Percentiles rank a stretch among this genome's conserved stretches.
phyloP scores from a whole-genome alignment of 2,888 invertebrate genomes.

The Hirtodrosophila cameraria region DNA sequence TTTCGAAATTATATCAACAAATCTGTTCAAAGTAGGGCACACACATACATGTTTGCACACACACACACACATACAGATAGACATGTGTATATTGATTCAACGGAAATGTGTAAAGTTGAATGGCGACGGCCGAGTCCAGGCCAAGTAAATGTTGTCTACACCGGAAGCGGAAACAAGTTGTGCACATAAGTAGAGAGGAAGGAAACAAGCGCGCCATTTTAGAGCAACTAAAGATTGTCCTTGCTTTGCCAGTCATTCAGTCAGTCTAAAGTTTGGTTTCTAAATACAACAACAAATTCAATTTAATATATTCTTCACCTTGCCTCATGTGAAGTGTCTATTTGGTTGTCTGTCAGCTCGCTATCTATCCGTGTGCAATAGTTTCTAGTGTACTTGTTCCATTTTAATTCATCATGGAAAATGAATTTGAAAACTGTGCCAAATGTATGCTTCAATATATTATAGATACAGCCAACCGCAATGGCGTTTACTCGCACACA shows the following conservation, averaged over 20 bases:
- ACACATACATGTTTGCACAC: slow-evolving; percentile 24
- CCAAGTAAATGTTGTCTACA: slow-evolving; percentile 66
- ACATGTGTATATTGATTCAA: slow-evolving; percentile 16
- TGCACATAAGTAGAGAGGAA: slow-evolving; percentile 66
- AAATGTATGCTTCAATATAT: slow-evolving; percentile 28
- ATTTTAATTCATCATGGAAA: slow-evolving; percentile 59
- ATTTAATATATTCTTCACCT: slow-evolving; percentile 6
- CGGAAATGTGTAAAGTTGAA: slow-evolving; percentile 47
- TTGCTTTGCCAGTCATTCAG: slow-evolving; percentile 11
- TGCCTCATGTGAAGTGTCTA: slow-evolving; percentile 1
- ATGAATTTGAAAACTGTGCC: slow-evolving; percentile 68
- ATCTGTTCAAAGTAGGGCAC: slow-evolving; percentile 51
- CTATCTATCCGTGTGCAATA: slow-evolving; percentile 14
- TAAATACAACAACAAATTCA: slow-evolving; percentile 20
- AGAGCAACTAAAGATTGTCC: slow-evolving; percentile 40
- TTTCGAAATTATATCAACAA: slow-evolving; percentile 41
- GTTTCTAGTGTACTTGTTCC: slow-evolving; percentile 43
- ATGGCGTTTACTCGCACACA: slow-evolving; percentile 2
- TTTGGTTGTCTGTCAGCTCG: not conserved
- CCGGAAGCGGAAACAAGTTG: slow-evolving; percentile 71
- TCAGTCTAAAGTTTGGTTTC: not conserved
- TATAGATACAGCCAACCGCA: slow-evolving; percentile 18
- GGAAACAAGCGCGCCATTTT: slow-evolving; percentile 56
- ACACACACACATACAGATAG: not conserved
- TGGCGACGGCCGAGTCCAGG: slow-evolving; percentile 52